Evolutionary conservation across 1,140 invertebrate genomes (phyloP).

Genomic region (Anastatus disparis): DNA sequence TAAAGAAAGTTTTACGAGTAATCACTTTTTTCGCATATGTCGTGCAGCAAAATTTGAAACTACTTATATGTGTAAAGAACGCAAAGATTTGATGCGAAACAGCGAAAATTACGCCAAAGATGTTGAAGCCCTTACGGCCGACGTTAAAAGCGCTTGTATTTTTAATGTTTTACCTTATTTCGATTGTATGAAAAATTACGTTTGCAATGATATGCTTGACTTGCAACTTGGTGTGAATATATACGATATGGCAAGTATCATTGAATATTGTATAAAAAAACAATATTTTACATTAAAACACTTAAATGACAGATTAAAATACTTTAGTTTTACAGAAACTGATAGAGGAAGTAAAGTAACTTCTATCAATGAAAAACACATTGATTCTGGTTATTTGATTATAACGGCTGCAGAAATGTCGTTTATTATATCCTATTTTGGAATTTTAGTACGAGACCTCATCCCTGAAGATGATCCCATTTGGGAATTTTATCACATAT

Average conservation of each 20-base stretch:
- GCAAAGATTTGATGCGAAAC: too few species aligned
- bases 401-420: conserved; percentile 45
- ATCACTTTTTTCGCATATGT: too few species aligned
- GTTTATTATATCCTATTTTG: conserved; percentile 41
- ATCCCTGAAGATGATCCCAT: conserved; percentile 29
- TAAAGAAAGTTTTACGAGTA: too few species aligned
- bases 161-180: too few species aligned
- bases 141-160: too few species aligned
- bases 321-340: conserved; percentile 29
- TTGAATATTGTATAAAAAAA: conserved; percentile 26
- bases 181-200: too few species aligned
- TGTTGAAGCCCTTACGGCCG: too few species aligned
- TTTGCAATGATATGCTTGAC: too few species aligned
- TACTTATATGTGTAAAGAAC: too few species aligned
- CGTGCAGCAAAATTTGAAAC: too few species aligned
- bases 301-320: conserved; percentile 43
- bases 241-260: not conserved
- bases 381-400: conserved; percentile 35
- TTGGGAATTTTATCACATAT: conserved; percentile 35
- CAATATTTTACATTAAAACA: conserved; percentile 29
- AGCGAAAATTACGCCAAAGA: too few species aligned
- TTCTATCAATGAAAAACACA: conserved; percentile 13
- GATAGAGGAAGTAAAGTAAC: conserved; percentile 37
- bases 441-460: conserved; percentile 30
- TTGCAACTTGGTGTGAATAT: too few species aligned